Percentiles rank a stretch among this genome's conserved stretches.
Conservation (phyloP, 2,113 vertebrate species). For the Piprites chloris region DNA sequence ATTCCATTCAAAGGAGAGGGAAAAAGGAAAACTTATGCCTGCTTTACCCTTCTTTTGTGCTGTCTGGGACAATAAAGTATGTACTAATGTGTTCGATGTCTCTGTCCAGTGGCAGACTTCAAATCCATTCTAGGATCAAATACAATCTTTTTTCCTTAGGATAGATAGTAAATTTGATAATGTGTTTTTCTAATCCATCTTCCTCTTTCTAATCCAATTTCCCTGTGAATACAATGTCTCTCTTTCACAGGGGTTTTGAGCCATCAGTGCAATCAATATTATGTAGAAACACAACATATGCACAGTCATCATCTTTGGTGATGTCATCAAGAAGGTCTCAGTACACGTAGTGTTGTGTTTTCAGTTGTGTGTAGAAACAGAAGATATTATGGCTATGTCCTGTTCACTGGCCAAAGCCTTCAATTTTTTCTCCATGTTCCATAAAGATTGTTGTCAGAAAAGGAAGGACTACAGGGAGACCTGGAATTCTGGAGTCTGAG, state of each 20-base stretch:
- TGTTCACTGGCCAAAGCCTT: background rate
- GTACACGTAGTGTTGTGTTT: background rate
- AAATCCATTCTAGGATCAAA: background rate
- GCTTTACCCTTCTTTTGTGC: background rate
- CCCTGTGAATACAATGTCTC: background rate
- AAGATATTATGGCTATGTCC: background rate
- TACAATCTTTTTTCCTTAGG: fast-evolving
- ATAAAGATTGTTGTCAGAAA: background rate
- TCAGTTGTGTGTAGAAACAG: background rate
- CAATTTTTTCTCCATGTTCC: background rate
- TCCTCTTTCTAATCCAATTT: background rate
- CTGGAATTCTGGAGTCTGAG: background rate
- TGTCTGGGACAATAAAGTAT: background rate
- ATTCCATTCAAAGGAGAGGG: background rate
- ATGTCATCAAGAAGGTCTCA: background rate
- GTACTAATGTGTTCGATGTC: background rate
- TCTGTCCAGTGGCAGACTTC: background rate
- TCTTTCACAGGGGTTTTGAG: background rate
- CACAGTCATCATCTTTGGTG: background rate
- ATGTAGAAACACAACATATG: background rate
- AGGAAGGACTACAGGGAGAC: background rate
- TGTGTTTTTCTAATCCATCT: background rate
- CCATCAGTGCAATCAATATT: background rate
- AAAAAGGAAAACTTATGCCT: background rate
- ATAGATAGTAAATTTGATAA: background rate